Evolutionary conservation across 23 tunicate genomes (phyloP).

Genomic region (Pegea sp.): DNA sequence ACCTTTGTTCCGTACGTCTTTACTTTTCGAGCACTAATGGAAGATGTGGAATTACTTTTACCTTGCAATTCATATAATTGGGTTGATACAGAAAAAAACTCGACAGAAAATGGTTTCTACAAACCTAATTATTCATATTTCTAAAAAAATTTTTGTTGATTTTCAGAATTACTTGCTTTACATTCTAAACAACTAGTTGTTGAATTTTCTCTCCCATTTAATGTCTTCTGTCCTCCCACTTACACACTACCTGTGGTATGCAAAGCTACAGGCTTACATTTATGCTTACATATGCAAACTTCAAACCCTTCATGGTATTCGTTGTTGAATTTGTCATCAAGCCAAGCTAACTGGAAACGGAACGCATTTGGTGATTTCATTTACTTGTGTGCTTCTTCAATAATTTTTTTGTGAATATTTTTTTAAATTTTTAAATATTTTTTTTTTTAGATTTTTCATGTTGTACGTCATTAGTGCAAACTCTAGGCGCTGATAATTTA

Average conservation of each 20-base stretch:
- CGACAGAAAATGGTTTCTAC: constrained; percentile 33
- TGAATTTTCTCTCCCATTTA: constrained; percentile 34
- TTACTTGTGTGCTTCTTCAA: too few relatives aligned
- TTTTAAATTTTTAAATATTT: too few relatives aligned
- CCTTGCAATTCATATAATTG: constrained; percentile 78
- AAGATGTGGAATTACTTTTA: constrained; percentile 48
- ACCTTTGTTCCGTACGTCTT: constrained; percentile 67
- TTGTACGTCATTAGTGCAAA: too few relatives aligned
- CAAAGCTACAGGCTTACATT: constrained; percentile 8
- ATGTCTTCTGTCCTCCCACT: constrained; percentile 25
- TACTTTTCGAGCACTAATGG: constrained; percentile 16
- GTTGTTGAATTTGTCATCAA: constrained; percentile 14
- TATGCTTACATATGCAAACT: constrained; percentile 36
- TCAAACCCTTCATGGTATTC: constrained; percentile 33
- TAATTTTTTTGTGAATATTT: too few relatives aligned
- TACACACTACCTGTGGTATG: constrained; percentile 39
- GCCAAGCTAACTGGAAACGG: constrained; percentile 17
- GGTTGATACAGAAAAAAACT: constrained; percentile 47
- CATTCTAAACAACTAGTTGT: constrained; percentile 15
- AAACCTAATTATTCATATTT: too few relatives aligned
- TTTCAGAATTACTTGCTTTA: constrained; percentile 43
- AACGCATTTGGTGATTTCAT: too few relatives aligned
- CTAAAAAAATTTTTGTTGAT: too few relatives aligned
- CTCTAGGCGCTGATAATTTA: too few relatives aligned
- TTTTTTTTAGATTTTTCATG: too few relatives aligned